Percentiles rank a stretch among this genome's conserved stretches.
phyloP scores from a whole-genome alignment of 2,797 vertebrate genomes.

The Euphonia xanthogaster region DNA sequence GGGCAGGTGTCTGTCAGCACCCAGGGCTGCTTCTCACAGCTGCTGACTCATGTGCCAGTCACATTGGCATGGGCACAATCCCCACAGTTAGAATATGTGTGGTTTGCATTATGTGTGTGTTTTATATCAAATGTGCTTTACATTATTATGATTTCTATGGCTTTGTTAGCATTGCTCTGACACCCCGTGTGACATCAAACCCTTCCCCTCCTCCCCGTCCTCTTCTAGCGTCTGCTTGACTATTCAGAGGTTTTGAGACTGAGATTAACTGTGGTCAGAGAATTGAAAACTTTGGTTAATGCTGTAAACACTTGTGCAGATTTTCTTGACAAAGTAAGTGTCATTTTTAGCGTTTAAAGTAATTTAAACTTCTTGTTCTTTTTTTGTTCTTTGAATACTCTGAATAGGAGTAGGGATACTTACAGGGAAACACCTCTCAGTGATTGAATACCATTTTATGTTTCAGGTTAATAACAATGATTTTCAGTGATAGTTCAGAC shows the following conservation, averaged over 20 bases:
- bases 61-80: fast-evolving
- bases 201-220: neutral
- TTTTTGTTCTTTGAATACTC: neutral
- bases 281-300: neutral
- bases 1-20: neutral
- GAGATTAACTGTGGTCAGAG: neutral
- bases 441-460: neutral
- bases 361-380: neutral
- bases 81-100: neutral
- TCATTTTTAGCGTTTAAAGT: neutral
- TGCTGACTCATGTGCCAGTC: neutral
- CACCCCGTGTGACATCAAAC: neutral
- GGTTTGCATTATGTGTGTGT: neutral
- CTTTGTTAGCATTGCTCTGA: neutral
- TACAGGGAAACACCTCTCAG: neutral
- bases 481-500: neutral
- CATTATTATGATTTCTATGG: neutral
- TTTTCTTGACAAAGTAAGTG: neutral
- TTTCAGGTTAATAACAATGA: neutral
- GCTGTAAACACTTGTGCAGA: neutral
- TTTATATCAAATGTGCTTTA: neutral
- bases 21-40: neutral
- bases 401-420: neutral
- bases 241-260: neutral
- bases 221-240: neutral